Evolutionary conservation across 1,140 invertebrate species (phyloP).

Genomic region (Drosophila insularis): DNA sequence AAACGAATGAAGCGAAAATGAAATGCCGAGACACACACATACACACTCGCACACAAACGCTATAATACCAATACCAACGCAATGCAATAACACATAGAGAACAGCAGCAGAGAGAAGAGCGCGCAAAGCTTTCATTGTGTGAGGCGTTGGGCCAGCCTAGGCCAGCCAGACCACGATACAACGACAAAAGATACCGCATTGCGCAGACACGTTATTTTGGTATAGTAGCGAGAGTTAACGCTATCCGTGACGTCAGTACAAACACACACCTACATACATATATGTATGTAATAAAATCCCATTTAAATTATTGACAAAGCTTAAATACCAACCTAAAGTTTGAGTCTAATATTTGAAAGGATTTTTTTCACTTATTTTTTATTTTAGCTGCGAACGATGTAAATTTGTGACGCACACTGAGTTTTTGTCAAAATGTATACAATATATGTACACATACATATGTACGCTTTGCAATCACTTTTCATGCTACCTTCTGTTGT

Average conservation of each 20-base stretch:
- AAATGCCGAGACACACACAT: conserved; percentile 58
- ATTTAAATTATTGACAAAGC: too few species aligned
- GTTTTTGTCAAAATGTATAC: neutral
- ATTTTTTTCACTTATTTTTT: too few species aligned
- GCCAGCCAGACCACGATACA: neutral
- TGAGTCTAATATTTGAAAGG: too few species aligned
- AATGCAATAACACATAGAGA: neutral
- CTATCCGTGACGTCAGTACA: neutral
- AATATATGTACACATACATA: too few species aligned
- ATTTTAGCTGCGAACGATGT: neutral
- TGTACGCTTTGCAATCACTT: neutral
- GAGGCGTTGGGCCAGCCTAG: neutral
- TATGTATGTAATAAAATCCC: too few species aligned
- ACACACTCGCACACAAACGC: conserved; percentile 16
- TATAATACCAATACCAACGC: conserved; percentile 10
- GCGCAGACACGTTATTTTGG: conserved; percentile 1
- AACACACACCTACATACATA: too few species aligned
- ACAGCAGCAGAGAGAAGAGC: conserved; percentile 7
- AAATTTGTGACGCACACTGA: neutral
- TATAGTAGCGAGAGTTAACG: conserved; percentile 6
- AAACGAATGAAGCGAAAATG: conserved; percentile 78
- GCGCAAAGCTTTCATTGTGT: conserved; percentile 17
- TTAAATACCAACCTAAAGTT: too few species aligned
- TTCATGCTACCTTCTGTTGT: neutral
- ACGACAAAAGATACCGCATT: conserved; percentile 7